These are phyloP conservation scores for Octopus bimaculoides DNA, from an alignment of 1,140 invertebrate genomes.

Conservation along the genomic window DNA sequence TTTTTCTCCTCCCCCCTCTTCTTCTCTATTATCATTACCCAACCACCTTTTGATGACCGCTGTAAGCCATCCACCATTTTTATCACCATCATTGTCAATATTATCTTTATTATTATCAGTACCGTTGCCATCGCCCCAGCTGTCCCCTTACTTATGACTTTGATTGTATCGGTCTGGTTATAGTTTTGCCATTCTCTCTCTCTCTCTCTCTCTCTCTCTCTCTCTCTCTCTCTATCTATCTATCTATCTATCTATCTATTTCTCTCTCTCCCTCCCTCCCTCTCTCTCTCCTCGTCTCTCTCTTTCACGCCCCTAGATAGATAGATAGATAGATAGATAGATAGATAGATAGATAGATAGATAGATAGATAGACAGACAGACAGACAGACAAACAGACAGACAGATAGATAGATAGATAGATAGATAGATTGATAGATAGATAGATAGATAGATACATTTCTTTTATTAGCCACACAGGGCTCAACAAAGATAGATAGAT, in stretches of 20 bases:
- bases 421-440: no score
- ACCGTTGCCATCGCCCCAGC: neutral
- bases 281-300: slow-evolving; percentile 4
- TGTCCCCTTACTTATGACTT: neutral
- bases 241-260: neutral
- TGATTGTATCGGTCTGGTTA: neutral
- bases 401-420: no score
- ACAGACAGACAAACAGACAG: neutral
- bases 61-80: neutral
- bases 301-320: neutral
- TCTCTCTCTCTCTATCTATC: slow-evolving; percentile 1
- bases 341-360: neutral
- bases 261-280: neutral
- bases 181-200: neutral
- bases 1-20: neutral
- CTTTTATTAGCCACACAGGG: no score
- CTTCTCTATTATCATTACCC: neutral
- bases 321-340: neutral
- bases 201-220: slow-evolving; percentile 15
- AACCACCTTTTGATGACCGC: neutral
- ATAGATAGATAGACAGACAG: neutral
- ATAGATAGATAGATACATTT: no score
- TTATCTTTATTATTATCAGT: neutral
- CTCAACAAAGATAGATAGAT: no score
- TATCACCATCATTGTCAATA: neutral